Evolutionary conservation across 2,888 invertebrate species (phyloP).

Genomic region (Diploptera punctata): DNA sequence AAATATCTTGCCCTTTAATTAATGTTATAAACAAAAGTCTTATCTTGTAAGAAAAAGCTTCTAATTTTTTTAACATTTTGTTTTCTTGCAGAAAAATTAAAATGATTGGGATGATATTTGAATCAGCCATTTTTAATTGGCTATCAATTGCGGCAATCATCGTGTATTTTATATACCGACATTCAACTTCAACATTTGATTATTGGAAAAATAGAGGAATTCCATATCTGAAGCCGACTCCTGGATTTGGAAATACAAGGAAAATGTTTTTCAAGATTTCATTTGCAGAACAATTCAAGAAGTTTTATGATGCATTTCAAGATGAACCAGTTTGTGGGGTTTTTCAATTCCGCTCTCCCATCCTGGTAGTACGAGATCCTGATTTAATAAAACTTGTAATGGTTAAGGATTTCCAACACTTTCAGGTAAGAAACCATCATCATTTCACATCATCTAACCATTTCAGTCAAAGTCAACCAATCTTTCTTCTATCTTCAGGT

Average conservation of each 20-base stretch:
- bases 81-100: neutral
- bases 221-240: slow-evolving; percentile 32
- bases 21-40: no score
- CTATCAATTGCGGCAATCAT: neutral
- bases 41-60: no score
- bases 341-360: slow-evolving; percentile 28
- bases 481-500: no score
- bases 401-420: slow-evolving; percentile 38
- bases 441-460: no score
- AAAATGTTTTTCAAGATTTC: slow-evolving; percentile 28
- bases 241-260: slow-evolving; percentile 38
- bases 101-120: neutral
- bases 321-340: slow-evolving; percentile 35
- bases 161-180: neutral
- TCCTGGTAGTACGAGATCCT: slow-evolving; percentile 35
- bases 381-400: slow-evolving; percentile 34
- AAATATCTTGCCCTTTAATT: no score
- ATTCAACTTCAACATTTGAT: neutral
- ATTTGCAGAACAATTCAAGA: slow-evolving; percentile 45
- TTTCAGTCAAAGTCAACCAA: no score
- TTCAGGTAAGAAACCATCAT: slow-evolving; percentile 33
- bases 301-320: slow-evolving; percentile 51
- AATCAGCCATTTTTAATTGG: neutral
- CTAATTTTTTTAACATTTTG: no score
- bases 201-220: slow-evolving; percentile 41